Evolutionary conservation across 2,888 invertebrate species (phyloP), one percentile per base, ranked within the genome.

Genomic region (Ypsolopha scabrella): DNA sequence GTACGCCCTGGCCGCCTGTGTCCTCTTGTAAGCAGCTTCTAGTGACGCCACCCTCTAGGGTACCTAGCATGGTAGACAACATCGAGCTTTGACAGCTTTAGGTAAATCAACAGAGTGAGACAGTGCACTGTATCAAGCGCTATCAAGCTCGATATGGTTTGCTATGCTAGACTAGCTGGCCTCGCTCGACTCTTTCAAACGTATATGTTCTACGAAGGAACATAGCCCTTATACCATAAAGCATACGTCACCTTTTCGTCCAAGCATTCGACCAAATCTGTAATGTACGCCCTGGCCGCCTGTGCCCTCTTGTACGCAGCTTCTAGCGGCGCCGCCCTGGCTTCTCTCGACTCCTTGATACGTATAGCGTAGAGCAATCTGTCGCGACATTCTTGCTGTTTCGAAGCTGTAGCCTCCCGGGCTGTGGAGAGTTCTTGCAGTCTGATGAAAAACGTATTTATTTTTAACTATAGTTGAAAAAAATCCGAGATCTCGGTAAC

Each of bases 181-280:
- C n/a, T n/a, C n/a, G n/a, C n/a, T 24, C 24, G 24, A 24, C 24
- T 24, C 24, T n/a, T n/a, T 24, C 24, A 24, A 4, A 24, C 4
- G 24, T 4, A 24, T 24, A 24, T 4, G 24, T 24, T 4, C 24
- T 24, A 24, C 24, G 24, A 24, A 24, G 24, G 24, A 24, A 24
- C 4, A 24, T 24, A 24, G 24, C 24, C 4, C 24, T 24, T 24
- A 4, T 24, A 4, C 2, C 24, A 24, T 4, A 24, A 24, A 24
- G 24, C 2, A 24, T 24, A 24, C 24, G 24, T 44, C 61, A 97
- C 96, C 93, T 99, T 99, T 88, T 98, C 97, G 78, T 97, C 96
- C 67, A 98, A 90, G 87, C 98, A 99, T 88, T 99, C 98, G 75
- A 98, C 92, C 80, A 98, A 92, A 90, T 98, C 97, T 62, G 94